Evolutionary conservation across 2,888 invertebrate genomes (phyloP).

Genomic region (Eupelmus urozonus): DNA sequence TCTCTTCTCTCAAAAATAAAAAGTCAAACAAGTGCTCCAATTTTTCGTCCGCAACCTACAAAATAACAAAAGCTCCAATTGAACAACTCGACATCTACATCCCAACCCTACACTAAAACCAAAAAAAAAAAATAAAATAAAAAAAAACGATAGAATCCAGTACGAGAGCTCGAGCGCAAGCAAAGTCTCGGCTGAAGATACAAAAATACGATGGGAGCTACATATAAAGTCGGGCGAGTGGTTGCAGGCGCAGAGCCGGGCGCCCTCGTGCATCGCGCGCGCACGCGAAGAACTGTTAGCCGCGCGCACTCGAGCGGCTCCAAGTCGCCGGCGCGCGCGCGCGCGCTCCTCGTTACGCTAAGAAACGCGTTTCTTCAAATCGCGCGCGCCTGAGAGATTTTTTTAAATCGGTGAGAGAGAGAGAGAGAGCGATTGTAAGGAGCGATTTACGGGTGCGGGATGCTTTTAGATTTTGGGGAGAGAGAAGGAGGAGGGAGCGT

Average conservation of each 20-base stretch:
- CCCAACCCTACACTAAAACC: too few species aligned
- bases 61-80: background rate
- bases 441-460: too few species aligned
- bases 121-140: background rate
- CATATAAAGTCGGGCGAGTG: conserved; percentile 25
- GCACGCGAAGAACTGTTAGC: conserved; percentile 64
- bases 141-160: background rate
- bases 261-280: conserved; percentile 15
- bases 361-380: conserved; percentile 28
- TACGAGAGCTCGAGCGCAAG: background rate
- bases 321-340: too few species aligned
- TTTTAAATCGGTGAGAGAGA: too few species aligned
- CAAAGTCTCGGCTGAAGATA: conserved; percentile 1
- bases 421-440: too few species aligned
- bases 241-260: background rate
- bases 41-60: background rate
- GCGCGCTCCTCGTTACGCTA: conserved; percentile 49
- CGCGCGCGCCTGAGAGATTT: conserved; percentile 11
- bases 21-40: conserved; percentile 5
- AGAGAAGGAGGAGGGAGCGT: too few species aligned
- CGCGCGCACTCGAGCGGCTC: conserved; percentile 61
- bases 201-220: conserved; percentile 17
- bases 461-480: too few species aligned
- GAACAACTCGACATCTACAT: background rate
- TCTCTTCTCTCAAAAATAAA: conserved; percentile 7